These are phyloP conservation scores for Drosophila orena DNA, from an alignment of 1,140 invertebrate species.

Conservation along the genomic window DNA sequence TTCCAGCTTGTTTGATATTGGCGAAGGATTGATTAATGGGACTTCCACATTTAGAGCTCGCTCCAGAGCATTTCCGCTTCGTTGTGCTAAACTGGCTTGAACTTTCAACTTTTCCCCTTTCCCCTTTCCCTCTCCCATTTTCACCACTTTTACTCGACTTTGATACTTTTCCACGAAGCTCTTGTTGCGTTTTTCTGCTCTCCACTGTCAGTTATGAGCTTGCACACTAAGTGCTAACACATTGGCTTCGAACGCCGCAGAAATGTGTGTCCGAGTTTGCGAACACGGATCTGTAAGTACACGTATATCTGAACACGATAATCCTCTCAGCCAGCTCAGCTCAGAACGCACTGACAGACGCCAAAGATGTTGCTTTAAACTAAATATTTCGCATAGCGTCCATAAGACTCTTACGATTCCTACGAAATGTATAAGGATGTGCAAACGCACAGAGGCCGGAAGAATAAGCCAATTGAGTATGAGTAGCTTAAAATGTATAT, in stretches of 20 bases:
- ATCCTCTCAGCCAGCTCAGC: slow-evolving; percentile 27
- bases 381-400: slow-evolving; percentile 4
- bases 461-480: background rate
- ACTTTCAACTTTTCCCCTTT: slow-evolving; percentile 18
- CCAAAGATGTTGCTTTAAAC: slow-evolving; percentile 23
- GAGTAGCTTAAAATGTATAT: background rate
- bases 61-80: slow-evolving; percentile 28
- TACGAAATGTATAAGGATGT: background rate
- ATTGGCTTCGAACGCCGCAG: slow-evolving; percentile 20
- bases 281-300: background rate
- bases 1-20: slow-evolving; percentile 79
- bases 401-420: slow-evolving; percentile 4
- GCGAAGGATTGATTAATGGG: slow-evolving; percentile 70
- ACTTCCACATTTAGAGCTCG: slow-evolving; percentile 53
- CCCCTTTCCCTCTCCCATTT: slow-evolving; percentile 11
- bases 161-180: slow-evolving; percentile 20
- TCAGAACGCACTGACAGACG: slow-evolving; percentile 11
- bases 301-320: slow-evolving; percentile 31
- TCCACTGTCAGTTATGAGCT: slow-evolving; percentile 35
- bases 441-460: background rate
- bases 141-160: background rate
- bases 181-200: slow-evolving; percentile 23
- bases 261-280: background rate
- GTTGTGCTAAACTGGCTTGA: slow-evolving; percentile 5
- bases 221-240: slow-evolving; percentile 39